Evolutionary conservation across 2,113 vertebrate species (phyloP).

Genomic region (chimpanzee (Pan troglodytes)): DNA sequence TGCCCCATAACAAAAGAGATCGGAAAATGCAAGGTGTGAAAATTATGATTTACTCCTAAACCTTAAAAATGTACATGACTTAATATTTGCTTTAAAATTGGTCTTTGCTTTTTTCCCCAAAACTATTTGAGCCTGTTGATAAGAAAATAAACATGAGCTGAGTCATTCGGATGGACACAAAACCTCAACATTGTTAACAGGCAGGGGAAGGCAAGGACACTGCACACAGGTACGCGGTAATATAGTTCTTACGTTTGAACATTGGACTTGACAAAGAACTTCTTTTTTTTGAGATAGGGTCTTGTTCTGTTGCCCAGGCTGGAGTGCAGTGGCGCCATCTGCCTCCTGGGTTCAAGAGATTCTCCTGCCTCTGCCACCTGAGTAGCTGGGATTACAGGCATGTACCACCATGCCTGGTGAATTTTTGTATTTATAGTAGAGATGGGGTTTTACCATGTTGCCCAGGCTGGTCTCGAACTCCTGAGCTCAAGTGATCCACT

Average conservation of each 20-base stretch:
- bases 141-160: neutral
- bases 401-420: too few relatives aligned
- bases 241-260: too few relatives aligned
- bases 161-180: neutral
- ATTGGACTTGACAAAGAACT: neutral
- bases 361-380: too few relatives aligned
- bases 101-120: neutral
- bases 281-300: neutral
- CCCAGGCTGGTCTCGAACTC: too few relatives aligned
- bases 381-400: too few relatives aligned
- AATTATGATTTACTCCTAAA: neutral
- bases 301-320: too few relatives aligned
- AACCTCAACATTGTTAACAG: neutral
- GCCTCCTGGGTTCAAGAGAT: too few relatives aligned
- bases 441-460: too few relatives aligned
- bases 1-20: neutral
- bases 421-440: too few relatives aligned
- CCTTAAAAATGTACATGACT: neutral
- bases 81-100: neutral
- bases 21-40: fast-evolving
- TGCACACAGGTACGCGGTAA: fast-evolving
- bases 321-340: too few relatives aligned
- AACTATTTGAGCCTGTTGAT: neutral
- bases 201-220: neutral
- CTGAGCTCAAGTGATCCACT: too few relatives aligned